These are phyloP conservation scores for Endomychus coccineus DNA, from an alignment of 2,888 invertebrate species.

Conservation along the genomic window DNA sequence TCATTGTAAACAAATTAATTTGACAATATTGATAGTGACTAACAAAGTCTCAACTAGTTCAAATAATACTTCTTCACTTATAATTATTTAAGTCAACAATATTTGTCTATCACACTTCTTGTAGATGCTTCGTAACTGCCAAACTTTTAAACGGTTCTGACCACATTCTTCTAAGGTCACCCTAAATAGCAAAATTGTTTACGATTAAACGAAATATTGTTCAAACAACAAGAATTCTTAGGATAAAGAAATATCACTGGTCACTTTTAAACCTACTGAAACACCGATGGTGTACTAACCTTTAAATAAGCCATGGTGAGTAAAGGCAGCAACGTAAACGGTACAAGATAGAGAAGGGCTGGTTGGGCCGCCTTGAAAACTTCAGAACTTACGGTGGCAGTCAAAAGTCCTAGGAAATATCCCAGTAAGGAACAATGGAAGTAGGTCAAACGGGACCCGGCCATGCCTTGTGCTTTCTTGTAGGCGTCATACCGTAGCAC, in stretches of 20 bases:
- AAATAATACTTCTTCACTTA: constrained; percentile 7
- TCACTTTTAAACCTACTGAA: not conserved
- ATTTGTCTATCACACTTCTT: constrained; percentile 61
- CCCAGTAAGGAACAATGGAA: constrained; percentile 98
- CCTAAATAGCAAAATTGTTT: constrained; percentile 52
- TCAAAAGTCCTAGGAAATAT: constrained; percentile 90
- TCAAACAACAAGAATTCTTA: not conserved
- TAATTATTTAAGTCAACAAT: constrained; percentile 2
- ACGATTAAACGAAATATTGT: constrained; percentile 1
- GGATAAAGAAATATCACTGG: not conserved
- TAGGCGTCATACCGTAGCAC: constrained; percentile 96
- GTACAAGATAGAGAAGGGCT: constrained; percentile 92
- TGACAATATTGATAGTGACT: constrained; percentile 5
- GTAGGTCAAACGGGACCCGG: constrained; percentile 74
- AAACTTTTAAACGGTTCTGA: constrained; percentile 89
- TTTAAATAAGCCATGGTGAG: constrained; percentile 97
- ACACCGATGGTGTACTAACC: constrained; percentile 47
- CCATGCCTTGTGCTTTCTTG: constrained; percentile 75
- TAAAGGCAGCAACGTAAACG: constrained; percentile 92
- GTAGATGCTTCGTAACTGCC: constrained; percentile 68
- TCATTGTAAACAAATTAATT: too few relatives aligned
- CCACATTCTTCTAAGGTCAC: constrained; percentile 96
- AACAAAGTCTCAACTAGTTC: constrained; percentile 9
- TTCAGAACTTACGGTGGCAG: constrained; percentile 95
- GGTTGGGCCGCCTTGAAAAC: constrained; percentile 98